Base-by-base conservation (phyloP, 2,797 vertebrate species). In the Chromis chromis region DNA sequence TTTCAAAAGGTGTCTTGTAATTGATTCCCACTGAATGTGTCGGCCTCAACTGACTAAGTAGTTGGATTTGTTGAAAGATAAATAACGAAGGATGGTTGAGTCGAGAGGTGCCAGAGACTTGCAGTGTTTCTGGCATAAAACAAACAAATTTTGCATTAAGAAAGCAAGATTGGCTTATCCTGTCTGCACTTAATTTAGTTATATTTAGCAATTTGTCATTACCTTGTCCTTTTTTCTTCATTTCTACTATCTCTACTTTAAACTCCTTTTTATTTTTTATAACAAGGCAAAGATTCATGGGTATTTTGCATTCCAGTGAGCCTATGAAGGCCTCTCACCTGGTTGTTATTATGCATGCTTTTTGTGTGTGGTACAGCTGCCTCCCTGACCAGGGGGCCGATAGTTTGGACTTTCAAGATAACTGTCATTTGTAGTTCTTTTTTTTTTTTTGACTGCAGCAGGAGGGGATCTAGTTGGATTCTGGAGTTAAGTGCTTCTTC, bases 261-360 rank as follows among this genome's bases (percentile, higher is more conserved):
- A 58, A 57, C 57, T 54, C n/a, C 40, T 12, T 76, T 74, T 58
- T 61, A 67, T 72, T 88, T 85, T n/a, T 74, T 70, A 61, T 68
- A 72, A 82, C 84, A 65, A 58, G 56, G 74, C 13, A 16, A 62
- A 66, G 68, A 63, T 74, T 89, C 66, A 70, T 65, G 69, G 82
- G 39, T 78, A 59, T 50, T 68, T 76, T 65, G 70, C 85, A 90
- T 92, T 91, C 87, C 86, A 66, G 59, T 0, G 42, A 78, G 65
- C 75, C 85, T 81, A 83, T 70, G 36, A 82, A 80, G 66, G 54
- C 9, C 52, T 78, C 74, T 92, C 91, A 92, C 91, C 89, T 92
- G 92, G 84, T 90, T 93, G 89, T 87, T 91, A 92, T 93, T 94
- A 92, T 69, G 36, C 36, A 74, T 84, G 71, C 78, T 87, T 86